Evolutionary conservation across 1,140 invertebrate species (phyloP), one percentile per base, ranked within the genome.

Genomic region (Pseudomyrmex gracilis): DNA sequence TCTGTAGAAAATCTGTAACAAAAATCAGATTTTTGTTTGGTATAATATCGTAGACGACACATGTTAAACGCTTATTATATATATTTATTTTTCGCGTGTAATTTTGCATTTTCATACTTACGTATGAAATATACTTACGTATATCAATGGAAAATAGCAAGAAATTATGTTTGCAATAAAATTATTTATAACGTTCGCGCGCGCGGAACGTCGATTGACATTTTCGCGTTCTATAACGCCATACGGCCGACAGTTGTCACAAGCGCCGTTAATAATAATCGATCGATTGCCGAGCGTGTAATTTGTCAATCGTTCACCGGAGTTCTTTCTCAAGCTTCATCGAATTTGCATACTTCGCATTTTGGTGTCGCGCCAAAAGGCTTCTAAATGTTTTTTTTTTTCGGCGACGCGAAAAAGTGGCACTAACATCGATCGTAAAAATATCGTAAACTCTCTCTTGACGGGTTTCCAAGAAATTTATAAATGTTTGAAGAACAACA

Each of bases 281-380:
- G 61, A 76, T 15, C 58, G 45, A 57, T 77, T 34, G 66, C 64
- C 10, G 34, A 34, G 15, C 57, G 20, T 83, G 78, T 86, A 86
- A 87, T 86, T 86, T 83, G 66, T 76, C 84, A 47, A 68, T 74
- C 49, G 68, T 61, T 17, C 17, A 17, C 34, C 20, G 9, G 9
- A 34, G 17, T 10, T 67, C 22, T 53, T 67, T 80, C 71, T n/a
- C 20, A 47, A 49, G 64, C n/a, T 47, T 43, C 61, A 22, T 66
- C 53, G 82, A 67, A 73, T 82, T 82, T 82, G 60, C 78, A 73
- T 74, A 53, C 17, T 53, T 53, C 9, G 34, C 70, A 10, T 57
- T 74, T 61, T 55, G 47, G 68, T 58, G 12, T 51, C 17, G n/a
- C 61, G 67, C 57, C 68, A 73, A 64, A 9, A 58, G 43, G 57